Evolutionary conservation across 2,113 vertebrate genomes (phyloP).

Genomic region (Phasianus colchicus): DNA sequence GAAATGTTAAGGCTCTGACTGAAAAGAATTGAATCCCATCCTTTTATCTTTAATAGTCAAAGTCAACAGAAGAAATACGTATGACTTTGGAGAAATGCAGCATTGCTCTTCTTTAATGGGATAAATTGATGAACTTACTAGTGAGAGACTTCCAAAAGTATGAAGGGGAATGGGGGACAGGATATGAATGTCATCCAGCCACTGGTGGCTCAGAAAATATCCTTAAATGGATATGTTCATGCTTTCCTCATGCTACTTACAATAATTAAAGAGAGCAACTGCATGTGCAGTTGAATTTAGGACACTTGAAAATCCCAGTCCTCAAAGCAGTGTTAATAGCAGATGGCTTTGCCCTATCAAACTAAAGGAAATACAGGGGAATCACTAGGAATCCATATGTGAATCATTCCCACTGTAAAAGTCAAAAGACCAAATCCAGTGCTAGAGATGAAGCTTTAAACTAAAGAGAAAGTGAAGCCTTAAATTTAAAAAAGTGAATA

Average conservation of each 20-base stretch:
- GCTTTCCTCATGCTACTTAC: not conserved
- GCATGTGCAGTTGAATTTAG: not conserved
- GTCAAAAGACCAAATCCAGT: not conserved
- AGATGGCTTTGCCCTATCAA: not conserved
- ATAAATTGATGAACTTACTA: not conserved
- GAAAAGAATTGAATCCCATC: not conserved
- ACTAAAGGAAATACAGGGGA: not conserved
- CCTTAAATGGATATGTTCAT: not conserved
- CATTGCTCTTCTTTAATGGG: not conserved
- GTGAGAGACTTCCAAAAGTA: not conserved
- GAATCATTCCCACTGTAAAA: not conserved
- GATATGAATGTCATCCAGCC: not conserved
- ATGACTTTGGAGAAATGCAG: not conserved
- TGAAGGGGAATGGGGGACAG: not conserved
- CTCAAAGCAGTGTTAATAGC: not conserved
- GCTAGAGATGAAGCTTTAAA: not conserved
- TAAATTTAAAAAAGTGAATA: not conserved
- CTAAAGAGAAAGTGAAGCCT: not conserved
- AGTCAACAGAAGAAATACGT: not conserved
- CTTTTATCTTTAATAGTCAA: not conserved
- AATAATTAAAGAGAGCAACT: not conserved
- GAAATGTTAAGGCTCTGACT: not conserved
- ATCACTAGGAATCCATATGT: not conserved
- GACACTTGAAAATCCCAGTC: not conserved
- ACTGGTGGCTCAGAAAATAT: not conserved